Evolutionary conservation across 2,888 invertebrate species (phyloP).

Genomic region (Drosophila crucigera): DNA sequence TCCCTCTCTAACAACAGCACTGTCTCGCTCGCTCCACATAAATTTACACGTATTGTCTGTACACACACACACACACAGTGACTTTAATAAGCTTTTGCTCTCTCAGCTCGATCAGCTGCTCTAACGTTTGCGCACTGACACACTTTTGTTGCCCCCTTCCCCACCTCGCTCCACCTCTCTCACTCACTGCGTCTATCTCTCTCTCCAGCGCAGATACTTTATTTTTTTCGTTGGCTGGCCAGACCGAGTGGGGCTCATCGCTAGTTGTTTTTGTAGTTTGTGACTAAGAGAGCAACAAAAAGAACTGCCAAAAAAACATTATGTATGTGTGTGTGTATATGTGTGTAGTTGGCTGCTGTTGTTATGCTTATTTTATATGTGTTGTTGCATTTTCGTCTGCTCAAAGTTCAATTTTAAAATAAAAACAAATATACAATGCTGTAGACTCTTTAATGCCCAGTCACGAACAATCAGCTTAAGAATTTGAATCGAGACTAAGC

Average conservation of each 20-base stretch:
- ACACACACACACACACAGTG: neutral
- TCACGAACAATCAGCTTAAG: conserved; percentile 59
- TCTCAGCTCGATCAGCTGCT: conserved; percentile 73
- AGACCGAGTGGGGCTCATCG: conserved; percentile 74
- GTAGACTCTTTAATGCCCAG: conserved; percentile 53
- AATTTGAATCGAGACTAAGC: conserved; percentile 57
- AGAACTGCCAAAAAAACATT: conserved; percentile 10
- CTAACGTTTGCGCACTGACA: conserved; percentile 77
- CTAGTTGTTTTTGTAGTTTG: conserved; percentile 48
- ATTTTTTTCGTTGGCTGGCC: conserved; percentile 38
- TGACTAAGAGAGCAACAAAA: conserved; percentile 60
- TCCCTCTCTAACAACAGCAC: conserved; percentile 7
- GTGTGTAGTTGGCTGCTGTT: conserved; percentile 48
- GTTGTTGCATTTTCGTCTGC: conserved; percentile 37
- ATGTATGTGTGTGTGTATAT: neutral
- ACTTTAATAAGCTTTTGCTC: conserved; percentile 19
- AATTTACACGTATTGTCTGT: neutral
- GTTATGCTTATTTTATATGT: conserved; percentile 2
- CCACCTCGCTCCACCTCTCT: neutral
- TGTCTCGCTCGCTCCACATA: conserved; percentile 1
- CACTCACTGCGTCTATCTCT: conserved; percentile 41
- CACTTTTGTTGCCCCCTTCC: conserved; percentile 57
- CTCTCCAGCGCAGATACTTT: conserved; percentile 57
- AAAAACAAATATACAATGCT: conserved; percentile 28
- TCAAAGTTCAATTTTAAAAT: conserved; percentile 68